Evolutionary conservation across 1,140 invertebrate species (phyloP).

Genomic region (Cyrtorhinus lividipennis): DNA sequence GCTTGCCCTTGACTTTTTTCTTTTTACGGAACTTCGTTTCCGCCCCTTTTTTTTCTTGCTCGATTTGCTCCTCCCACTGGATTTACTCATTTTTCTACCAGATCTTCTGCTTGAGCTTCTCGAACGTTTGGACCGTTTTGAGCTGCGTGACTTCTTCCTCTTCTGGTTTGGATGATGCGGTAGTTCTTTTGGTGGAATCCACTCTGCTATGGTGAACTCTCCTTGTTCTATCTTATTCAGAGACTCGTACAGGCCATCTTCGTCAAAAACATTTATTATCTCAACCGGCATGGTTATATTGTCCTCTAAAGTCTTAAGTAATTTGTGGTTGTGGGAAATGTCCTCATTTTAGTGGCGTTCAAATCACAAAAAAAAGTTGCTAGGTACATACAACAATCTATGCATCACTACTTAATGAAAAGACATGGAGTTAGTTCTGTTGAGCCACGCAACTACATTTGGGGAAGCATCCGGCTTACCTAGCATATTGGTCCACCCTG

Average conservation of each 20-base stretch:
- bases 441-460: too few species aligned
- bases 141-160: background rate
- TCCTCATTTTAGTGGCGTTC: too few species aligned
- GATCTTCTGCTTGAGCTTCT: background rate
- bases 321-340: too few species aligned
- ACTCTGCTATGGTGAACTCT: background rate
- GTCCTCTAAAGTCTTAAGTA: background rate
- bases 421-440: too few species aligned
- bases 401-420: too few species aligned
- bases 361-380: too few species aligned
- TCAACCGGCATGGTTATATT: background rate
- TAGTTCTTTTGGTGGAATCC: background rate
- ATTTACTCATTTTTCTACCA: background rate
- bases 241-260: background rate
- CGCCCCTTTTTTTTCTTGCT: background rate
- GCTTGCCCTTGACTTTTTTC: background rate
- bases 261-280: background rate
- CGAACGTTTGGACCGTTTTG: too few species aligned
- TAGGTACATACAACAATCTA: too few species aligned
- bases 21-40: background rate
- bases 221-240: background rate
- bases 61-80: background rate
- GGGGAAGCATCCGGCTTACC: too few species aligned
- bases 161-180: background rate
- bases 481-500: too few species aligned